Evolutionary conservation across 2,888 invertebrate species (phyloP), one percentile per base, ranked within the genome.

Genomic region (Agapostemon virescens): DNA sequence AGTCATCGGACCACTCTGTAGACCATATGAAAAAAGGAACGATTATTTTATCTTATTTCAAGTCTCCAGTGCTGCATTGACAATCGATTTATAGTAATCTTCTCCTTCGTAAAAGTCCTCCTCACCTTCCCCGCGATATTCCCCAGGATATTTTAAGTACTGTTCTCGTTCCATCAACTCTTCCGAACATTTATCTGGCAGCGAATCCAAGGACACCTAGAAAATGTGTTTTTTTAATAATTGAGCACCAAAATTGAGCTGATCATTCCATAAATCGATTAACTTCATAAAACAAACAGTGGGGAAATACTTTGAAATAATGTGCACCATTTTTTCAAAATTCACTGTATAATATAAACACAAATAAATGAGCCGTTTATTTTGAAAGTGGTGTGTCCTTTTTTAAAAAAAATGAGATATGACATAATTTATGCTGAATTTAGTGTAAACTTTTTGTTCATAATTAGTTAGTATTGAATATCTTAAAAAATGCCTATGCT

Each of bases 141-240:
- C 87, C 1, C 15, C 80, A 15, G 81, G 75, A 58, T 85, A 79
- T 67, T 85, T 76, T 9, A 87, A 75, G 74, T 88, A 89, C 20
- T 84, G 83, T 42, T 88, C 85, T 40, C 70, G 74, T 45, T 84
- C 85, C 5, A 67, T 30, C 75, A 76, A 40, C 2, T 89, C 87
- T n/a, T 84, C 85, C 1, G 84, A 86, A 81, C 89, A 89, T 63
- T 86, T 87, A 38, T 88, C 88, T n/a, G 85, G 69, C 20, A 88
- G 20, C 11, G 90, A 88, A 33, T 88, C 87, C 63, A 81, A 20
- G 3, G 90, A 90, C 0, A 67, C 81, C 90, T 80, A 30, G 15
- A 40, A 20, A 2, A 38, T 7, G 58, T 30, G 15, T 55, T 38
- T 5, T 11, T 2, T 20, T 15, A 38, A 58, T 58, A 13, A 40